Conservation (phyloP, 2,113 vertebrate species). For the Thamnophis sirtalis region DNA sequence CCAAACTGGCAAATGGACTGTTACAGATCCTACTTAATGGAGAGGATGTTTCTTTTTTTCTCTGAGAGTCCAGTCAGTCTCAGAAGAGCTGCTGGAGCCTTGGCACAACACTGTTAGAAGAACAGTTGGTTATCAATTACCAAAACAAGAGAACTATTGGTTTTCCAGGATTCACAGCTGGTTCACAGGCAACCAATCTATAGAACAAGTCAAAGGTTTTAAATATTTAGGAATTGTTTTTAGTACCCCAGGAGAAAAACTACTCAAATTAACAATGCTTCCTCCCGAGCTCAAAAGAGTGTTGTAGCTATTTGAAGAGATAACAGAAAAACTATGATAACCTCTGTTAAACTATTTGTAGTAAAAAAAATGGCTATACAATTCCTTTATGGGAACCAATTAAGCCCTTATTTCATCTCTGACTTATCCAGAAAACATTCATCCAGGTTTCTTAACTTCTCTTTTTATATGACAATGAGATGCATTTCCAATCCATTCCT, state of each 20-base stretch:
- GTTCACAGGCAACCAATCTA: not conserved
- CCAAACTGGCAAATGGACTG: not conserved
- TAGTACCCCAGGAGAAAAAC: not conserved
- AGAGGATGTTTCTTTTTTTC: not conserved
- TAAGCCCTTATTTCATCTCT: not conserved
- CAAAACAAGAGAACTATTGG: not conserved
- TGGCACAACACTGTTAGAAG: not conserved
- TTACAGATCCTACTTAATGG: not conserved
- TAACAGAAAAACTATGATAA: not conserved
- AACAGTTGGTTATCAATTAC: not conserved
- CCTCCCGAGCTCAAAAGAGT: not conserved
- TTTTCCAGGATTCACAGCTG: not conserved
- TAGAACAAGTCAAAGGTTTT: not conserved
- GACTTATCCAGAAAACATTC: not conserved
- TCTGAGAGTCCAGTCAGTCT: not conserved
- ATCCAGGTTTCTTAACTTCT: not conserved
- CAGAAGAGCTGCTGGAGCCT: not conserved
- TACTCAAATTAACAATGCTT: not conserved
- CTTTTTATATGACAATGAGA: not conserved
- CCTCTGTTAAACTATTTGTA: not conserved
- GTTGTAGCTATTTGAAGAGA: not conserved
- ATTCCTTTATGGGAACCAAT: not conserved
- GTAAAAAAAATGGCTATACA: not conserved
- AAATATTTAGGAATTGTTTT: not conserved
- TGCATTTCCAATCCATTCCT: not conserved